These are phyloP conservation scores for Digitonthophagus gazella DNA, from an alignment of 2,888 invertebrate genomes.

Conservation along the genomic window DNA sequence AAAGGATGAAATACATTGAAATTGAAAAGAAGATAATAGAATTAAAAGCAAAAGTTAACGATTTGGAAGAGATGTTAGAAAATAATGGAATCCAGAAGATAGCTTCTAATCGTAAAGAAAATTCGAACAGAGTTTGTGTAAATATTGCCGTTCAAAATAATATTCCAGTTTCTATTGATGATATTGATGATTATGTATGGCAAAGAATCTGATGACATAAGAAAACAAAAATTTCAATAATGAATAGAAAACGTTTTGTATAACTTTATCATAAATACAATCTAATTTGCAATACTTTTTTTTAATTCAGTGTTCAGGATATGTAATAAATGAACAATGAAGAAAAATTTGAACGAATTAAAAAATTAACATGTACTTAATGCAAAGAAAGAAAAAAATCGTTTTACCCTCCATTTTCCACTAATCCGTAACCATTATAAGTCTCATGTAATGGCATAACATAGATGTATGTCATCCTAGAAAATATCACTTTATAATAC, in stretches of 20 bases:
- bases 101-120: neutral
- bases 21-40: neutral
- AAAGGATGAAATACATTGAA: neutral
- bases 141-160: neutral
- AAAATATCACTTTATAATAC: slow-evolving; percentile 9
- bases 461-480: slow-evolving; percentile 51
- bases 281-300: too few species aligned
- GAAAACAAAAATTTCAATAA: too few species aligned
- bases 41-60: slow-evolving; percentile 13
- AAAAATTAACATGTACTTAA: too few species aligned
- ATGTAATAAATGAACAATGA: too few species aligned
- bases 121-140: neutral
- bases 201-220: too few species aligned
- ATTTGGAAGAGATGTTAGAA: neutral
- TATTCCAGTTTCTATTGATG: neutral
- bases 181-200: too few species aligned
- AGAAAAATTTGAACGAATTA: too few species aligned
- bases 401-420: slow-evolving; percentile 46
- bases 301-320: too few species aligned
- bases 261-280: too few species aligned
- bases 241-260: too few species aligned
- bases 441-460: slow-evolving; percentile 49
- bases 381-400: too few species aligned
- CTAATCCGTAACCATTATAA: slow-evolving; percentile 46
- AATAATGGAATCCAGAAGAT: neutral